Percentiles rank a stretch among this genome's conserved stretches.
These are phyloP conservation scores for Sebastes elongatus DNA, from an alignment of 2,797 vertebrate genomes.

Conservation along the genomic window DNA sequence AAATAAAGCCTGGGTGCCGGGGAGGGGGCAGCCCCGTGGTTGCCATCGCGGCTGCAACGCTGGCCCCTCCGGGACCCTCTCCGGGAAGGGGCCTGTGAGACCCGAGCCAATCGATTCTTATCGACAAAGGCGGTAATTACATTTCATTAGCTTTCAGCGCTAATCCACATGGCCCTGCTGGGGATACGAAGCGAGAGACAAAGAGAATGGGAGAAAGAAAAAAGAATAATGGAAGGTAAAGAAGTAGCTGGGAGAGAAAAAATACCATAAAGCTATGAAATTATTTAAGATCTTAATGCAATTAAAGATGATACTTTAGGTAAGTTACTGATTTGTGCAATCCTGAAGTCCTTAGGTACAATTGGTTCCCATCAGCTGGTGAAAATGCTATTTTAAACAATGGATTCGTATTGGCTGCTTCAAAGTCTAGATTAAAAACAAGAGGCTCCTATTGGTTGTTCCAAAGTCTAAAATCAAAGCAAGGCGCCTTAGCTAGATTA, in stretches of 20 bases:
- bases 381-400: not conserved
- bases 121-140: conserved; percentile 88
- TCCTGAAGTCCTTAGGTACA: not conserved
- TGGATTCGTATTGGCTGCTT: not conserved
- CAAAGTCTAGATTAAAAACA: not conserved
- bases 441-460: not conserved
- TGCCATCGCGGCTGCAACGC: not conserved
- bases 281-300: conserved; percentile 5
- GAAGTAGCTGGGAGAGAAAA: conserved; percentile 15
- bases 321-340: not conserved
- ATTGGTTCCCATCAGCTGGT: not conserved
- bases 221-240: conserved; percentile 34
- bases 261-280: conserved; percentile 17
- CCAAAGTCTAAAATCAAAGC: conserved; percentile 2
- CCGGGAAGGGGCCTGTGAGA: conserved; percentile 55
- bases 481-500: not conserved
- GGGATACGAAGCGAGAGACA: conserved; percentile 56
- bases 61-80: conserved; percentile 55
- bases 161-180: conserved; percentile 79
- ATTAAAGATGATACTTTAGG: not conserved
- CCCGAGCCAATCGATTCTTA: conserved; percentile 82
- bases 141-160: conserved; percentile 87
- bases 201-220: conserved; percentile 31
- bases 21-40: not conserved
- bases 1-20: conserved; percentile 67